Base-by-base conservation (phyloP, 2,888 invertebrate genomes). In the Clusia tigrina region DNA sequence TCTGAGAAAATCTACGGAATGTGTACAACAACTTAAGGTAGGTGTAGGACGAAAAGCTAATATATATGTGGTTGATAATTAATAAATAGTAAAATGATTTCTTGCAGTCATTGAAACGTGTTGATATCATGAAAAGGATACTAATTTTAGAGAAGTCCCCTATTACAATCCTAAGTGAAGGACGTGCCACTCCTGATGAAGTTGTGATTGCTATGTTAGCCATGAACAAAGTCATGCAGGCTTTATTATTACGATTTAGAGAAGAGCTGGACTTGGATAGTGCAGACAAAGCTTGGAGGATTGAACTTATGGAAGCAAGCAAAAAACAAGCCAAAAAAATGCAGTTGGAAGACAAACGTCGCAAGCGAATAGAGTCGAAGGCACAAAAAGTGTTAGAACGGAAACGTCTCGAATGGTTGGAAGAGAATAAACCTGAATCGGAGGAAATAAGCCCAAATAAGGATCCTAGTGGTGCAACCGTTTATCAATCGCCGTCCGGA, bases 321-420 rank as follows among this genome's bases (percentile, higher is more conserved):
- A 81, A 79, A 64, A 69, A 79, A 1, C 69, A 67, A n/a, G 63
- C 63, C 1, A 77, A 81, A 66, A 56, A 71, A 0, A 60, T 76
- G 12, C 71, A 71, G n/a, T 78, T 77, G 0, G 79, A 78, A 26
- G 71, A 73, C 12, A 80, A 76, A 26, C 70, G 70, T 1, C 64
- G 68, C 2, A 75, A 71, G 10, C 76, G 80, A 2, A 67, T 72
- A 54, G 71, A 76, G 51, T 48, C 72, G 0, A 74, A 76, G 53
- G 74, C 71, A 15, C 77, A 74, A 22, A 80, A 80, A 51, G 58
- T 62, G 2, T 69, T 71, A 25, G 66, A 68, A 2, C 71, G 69
- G 3, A 81, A 81, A 46, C 70, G 79, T 2, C 18, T 67, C 2
- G 74, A 79, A 58, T 82, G 82, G 83, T 56, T 81, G 24, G 67